These are phyloP conservation scores for Capreolus pygargus DNA, from an alignment of 2,113 vertebrate genomes.

Conservation along the genomic window DNA sequence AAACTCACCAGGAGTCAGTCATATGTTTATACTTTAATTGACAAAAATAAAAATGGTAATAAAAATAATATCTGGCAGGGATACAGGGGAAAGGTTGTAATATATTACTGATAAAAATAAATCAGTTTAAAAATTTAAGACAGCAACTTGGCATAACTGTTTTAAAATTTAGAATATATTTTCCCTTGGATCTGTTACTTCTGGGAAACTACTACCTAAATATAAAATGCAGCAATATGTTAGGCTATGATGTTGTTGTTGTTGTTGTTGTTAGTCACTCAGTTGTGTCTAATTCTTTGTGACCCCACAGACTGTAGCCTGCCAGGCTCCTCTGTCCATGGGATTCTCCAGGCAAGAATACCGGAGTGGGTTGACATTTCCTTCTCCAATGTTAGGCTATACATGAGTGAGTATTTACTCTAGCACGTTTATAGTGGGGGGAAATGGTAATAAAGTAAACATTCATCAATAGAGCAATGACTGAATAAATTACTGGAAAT, in stretches of 20 bases:
- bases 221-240: neutral
- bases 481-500: neutral
- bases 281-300: neutral
- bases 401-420: neutral
- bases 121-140: neutral
- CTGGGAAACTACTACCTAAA: neutral
- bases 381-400: neutral
- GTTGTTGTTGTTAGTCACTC: neutral
- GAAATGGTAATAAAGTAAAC: constrained; percentile 12
- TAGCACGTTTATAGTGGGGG: neutral
- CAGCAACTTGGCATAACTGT: neutral
- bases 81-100: neutral
- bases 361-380: neutral
- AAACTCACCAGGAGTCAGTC: neutral
- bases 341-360: neutral
- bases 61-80: neutral
- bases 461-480: neutral
- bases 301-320: neutral
- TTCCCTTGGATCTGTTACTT: neutral
- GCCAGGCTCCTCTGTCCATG: neutral
- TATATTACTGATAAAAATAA: neutral
- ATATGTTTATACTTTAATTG: neutral
- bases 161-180: neutral
- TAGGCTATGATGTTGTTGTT: neutral
- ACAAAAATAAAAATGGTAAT: neutral